Evolutionary conservation across 2,113 vertebrate species (phyloP).

Genomic region (Piprites chloris): DNA sequence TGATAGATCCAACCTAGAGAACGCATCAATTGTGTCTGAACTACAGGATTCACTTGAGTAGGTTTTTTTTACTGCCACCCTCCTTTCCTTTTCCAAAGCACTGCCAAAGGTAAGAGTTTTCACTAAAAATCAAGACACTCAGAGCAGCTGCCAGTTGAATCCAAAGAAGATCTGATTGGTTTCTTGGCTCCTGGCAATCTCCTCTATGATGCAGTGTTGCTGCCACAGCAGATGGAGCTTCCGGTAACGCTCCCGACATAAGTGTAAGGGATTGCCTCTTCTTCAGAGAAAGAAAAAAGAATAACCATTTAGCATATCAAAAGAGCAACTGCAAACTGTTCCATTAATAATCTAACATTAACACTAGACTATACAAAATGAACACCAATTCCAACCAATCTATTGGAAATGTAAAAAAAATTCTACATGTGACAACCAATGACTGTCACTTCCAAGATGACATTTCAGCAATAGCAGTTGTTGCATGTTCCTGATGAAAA

Average conservation of each 20-base stretch:
- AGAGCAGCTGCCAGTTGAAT: slow-evolving; percentile 96
- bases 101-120: not conserved
- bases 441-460: not conserved
- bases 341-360: not conserved
- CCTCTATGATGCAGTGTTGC: slow-evolving; percentile 95
- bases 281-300: slow-evolving; percentile 54
- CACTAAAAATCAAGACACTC: slow-evolving; percentile 52
- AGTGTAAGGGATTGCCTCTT: slow-evolving; percentile 89
- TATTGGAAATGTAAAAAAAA: not conserved
- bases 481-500: not conserved
- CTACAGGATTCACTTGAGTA: not conserved
- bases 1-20: not conserved
- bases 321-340: not conserved
- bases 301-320: not conserved
- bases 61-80: not conserved
- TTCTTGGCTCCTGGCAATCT: slow-evolving; percentile 94
- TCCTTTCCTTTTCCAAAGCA: slow-evolving; percentile 15
- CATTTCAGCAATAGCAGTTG: not conserved
- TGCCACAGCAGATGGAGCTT: slow-evolving; percentile 95
- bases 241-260: slow-evolving; percentile 90
- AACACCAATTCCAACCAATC: not conserved
- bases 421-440: not conserved
- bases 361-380: not conserved
- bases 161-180: slow-evolving; percentile 90
- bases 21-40: not conserved